Evolutionary conservation across 2,888 invertebrate species (phyloP).

Genomic region (Drosophila subsilvestris): DNA sequence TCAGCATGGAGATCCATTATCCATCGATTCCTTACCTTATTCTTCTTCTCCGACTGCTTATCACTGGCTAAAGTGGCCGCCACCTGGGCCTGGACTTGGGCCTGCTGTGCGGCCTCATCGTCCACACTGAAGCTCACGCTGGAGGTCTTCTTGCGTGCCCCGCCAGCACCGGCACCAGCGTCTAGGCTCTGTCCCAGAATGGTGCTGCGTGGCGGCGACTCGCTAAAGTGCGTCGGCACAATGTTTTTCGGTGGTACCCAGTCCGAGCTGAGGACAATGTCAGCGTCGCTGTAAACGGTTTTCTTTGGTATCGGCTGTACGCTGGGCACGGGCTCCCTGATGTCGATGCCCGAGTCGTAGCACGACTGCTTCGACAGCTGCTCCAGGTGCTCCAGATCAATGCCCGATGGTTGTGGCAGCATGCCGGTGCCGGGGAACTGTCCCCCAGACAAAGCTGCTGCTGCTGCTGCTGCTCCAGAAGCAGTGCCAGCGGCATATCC

Average conservation of each 20-base stretch:
- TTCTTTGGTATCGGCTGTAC: constrained; percentile 87
- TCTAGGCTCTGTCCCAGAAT: constrained; percentile 80
- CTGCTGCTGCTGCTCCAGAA: constrained; percentile 30
- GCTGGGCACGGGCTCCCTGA: constrained; percentile 90
- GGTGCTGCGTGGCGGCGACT: constrained; percentile 84
- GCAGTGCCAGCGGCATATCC: constrained; percentile 21
- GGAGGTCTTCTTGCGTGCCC: constrained; percentile 88
- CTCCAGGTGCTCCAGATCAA: constrained; percentile 84
- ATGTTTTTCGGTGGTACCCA: constrained; percentile 94
- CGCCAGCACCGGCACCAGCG: constrained; percentile 84
- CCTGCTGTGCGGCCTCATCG: constrained; percentile 81
- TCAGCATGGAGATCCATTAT: not conserved
- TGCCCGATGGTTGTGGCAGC: constrained; percentile 62
- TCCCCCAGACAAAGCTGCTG: constrained; percentile 39
- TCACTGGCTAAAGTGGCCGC: constrained; percentile 62
- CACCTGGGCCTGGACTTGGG: constrained; percentile 60
- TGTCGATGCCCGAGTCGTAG: constrained; percentile 95
- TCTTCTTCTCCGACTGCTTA: constrained; percentile 87
- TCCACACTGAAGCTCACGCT: constrained; percentile 90
- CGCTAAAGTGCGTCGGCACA: constrained; percentile 88
- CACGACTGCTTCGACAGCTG: constrained; percentile 92
- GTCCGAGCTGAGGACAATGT: constrained; percentile 93
- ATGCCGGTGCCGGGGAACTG: constrained; percentile 24
- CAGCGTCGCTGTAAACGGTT: constrained; percentile 91
- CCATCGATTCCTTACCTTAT: constrained; percentile 86